Evolutionary conservation across 2,888 invertebrate genomes (phyloP), one percentile per base, ranked within the genome.

Genomic region (Allygus modestus): DNA sequence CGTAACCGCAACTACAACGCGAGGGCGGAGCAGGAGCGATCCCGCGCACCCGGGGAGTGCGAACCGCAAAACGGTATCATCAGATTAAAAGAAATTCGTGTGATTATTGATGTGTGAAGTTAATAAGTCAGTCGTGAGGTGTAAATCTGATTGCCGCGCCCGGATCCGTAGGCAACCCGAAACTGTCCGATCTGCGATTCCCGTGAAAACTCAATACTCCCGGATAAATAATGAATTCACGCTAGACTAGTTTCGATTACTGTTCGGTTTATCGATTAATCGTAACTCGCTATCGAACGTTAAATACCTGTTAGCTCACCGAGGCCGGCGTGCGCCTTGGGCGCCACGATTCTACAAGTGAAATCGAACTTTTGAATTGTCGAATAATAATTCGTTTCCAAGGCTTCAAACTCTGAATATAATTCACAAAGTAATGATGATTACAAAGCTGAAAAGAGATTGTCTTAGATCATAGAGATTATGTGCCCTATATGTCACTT

Each of bases 191-290:
- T 77, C 77, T 1, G 28, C 31, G 73, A 73, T 73, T 43, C 37
- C 43, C 26, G 51, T 77, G 77, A 77, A 77, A 77, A 77, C 77
- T 77, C 77, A 77, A 77, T 77, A 77, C 46, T 17, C 73, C 11
- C 5, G 77, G 37, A 77, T 77, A 51, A 77, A 77, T 77, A 77
- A 77, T 77, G 77, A 77, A 77, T 77, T 77, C 77, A 77, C 77
- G 77, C 77, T 77, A 77, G 77, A 77, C 77, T 77, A 77, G 77
- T 77, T 77, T 77, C 77, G 77, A 77, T 77, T 77, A 77, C 77
- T 77, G 77, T 23, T 51, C 20, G 46, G n/a, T 26, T 46, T 77
- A 77, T 77, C 77, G 77, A 77, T 73, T 73, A 73, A 77, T 77
- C 77, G 77, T 46, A 77, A 77, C 77, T 46, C 28, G 28, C 9